Conservation (phyloP, 2,113 vertebrate species). For the Fukomys damarensis region DNA sequence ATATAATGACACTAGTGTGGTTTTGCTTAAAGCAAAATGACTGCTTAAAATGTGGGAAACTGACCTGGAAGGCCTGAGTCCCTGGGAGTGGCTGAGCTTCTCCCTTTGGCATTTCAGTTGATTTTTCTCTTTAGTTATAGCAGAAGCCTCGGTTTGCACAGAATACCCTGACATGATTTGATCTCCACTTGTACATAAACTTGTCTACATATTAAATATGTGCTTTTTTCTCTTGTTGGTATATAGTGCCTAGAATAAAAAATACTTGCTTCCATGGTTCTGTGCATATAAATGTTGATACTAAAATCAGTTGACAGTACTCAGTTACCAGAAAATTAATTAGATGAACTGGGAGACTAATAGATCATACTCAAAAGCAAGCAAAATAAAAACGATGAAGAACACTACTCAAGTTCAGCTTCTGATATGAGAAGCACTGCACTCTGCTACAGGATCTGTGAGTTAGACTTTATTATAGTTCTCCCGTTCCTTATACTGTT, state of each 20-base stretch:
- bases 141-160: background rate
- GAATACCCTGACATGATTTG: background rate
- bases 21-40: background rate
- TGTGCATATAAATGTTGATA: background rate
- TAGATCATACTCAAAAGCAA: background rate
- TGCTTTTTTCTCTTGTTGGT: background rate
- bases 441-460: background rate
- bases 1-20: background rate
- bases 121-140: background rate
- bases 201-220: background rate
- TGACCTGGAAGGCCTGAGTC: background rate
- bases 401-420: background rate
- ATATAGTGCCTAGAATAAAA: background rate
- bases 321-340: background rate
- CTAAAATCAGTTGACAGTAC: background rate
- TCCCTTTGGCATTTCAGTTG: background rate
- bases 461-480: background rate
- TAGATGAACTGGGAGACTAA: background rate
- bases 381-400: background rate
- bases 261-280: background rate
- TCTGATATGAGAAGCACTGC: background rate
- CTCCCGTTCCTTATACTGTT: background rate
- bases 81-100: background rate
- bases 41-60: background rate
- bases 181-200: background rate